Evolutionary conservation across 2,113 vertebrate genomes (phyloP).

Genomic region (Collichthys lucidus): DNA sequence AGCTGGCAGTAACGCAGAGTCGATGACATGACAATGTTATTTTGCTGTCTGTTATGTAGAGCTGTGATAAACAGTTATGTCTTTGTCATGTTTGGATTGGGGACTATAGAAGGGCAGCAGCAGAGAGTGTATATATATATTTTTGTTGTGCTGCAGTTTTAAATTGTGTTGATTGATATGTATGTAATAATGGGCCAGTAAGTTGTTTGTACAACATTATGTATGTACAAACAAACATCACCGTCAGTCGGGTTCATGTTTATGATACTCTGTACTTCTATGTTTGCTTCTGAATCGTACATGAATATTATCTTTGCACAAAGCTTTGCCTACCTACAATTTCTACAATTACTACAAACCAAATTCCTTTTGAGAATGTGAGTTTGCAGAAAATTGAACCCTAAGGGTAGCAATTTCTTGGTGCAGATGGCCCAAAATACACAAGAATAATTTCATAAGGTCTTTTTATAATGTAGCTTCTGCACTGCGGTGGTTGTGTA

Average conservation of each 20-base stretch:
- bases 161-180: neutral
- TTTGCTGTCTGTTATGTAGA: neutral
- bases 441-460: conserved; percentile 32
- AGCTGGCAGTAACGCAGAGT: too few species aligned
- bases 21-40: neutral
- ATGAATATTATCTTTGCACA: neutral
- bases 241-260: neutral
- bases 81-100: neutral
- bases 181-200: neutral
- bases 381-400: conserved; percentile 27
- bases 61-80: neutral
- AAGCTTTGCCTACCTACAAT: conserved; percentile 5
- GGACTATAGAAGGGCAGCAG: too few species aligned
- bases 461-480: conserved; percentile 48
- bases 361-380: conserved; percentile 17
- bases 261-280: neutral
- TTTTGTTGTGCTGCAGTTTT: neutral
- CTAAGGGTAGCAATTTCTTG: conserved; percentile 11
- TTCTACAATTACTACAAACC: conserved; percentile 23
- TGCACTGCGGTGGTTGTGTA: conserved; percentile 41
- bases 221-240: neutral
- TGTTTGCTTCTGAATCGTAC: neutral
- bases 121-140: neutral
- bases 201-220: neutral
- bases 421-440: conserved; percentile 55